These are phyloP conservation scores for Pygoscelis adeliae DNA, from an alignment of 2,113 vertebrate species.

Conservation along the genomic window DNA sequence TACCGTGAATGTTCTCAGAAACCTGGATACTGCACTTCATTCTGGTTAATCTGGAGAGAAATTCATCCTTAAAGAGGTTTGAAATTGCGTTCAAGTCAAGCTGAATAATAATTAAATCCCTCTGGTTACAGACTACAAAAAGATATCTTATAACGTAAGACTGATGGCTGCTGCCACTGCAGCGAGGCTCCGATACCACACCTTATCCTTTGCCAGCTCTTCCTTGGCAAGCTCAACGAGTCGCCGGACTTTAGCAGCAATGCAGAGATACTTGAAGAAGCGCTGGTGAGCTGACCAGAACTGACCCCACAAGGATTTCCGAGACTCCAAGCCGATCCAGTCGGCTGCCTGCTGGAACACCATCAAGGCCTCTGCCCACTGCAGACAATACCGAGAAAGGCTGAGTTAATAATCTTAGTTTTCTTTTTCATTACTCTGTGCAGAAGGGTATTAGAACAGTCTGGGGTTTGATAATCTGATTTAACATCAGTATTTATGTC, in stretches of 20 bases:
- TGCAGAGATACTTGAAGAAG: conserved; percentile 99
- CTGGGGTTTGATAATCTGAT: not conserved
- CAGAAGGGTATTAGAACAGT: not conserved
- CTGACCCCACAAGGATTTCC: conserved; percentile 96
- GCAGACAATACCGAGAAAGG: not conserved
- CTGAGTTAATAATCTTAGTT: not conserved
- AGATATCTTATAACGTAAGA: not conserved
- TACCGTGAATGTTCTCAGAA: not conserved
- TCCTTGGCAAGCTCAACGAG: conserved; percentile 90
- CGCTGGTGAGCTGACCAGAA: conserved; percentile 98
- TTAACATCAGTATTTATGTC: not conserved
- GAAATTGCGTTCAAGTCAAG: not conserved
- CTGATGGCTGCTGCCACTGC: not conserved
- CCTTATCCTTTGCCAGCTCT: conserved; percentile 90
- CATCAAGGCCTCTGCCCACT: conserved; percentile 94
- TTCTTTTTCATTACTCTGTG: not conserved
- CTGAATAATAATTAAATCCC: not conserved
- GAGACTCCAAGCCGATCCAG: conserved; percentile 88
- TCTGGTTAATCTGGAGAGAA: not conserved
- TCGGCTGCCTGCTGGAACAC: conserved; percentile 92
- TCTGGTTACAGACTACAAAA: not conserved
- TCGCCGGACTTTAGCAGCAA: conserved; percentile 92
- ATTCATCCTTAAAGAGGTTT: not conserved
- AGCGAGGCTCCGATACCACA: conserved; percentile 26
- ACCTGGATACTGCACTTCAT: accelerated